These are phyloP conservation scores for Drosophila novamexicana DNA, from an alignment of 1,140 invertebrate genomes.

Conservation along the genomic window DNA sequence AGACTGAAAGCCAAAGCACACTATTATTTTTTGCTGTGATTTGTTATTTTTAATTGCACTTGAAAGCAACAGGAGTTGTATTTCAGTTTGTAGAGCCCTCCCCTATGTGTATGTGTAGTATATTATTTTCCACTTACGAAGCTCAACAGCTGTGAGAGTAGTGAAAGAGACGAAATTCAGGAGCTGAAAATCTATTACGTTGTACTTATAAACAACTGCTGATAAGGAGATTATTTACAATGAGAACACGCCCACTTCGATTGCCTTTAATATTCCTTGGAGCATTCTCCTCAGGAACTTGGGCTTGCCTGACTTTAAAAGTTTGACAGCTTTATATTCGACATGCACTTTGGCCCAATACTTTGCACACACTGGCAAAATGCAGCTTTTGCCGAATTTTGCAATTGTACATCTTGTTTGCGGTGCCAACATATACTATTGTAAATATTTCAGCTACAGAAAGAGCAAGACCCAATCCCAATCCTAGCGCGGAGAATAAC, in stretches of 20 bases:
- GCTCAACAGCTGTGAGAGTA: background rate
- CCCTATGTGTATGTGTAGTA: too few relatives aligned
- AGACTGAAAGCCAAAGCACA: too few relatives aligned
- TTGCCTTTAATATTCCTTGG: background rate
- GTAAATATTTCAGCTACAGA: slow-evolving; percentile 5
- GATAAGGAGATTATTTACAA: slow-evolving; percentile 21
- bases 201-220: slow-evolving; percentile 29
- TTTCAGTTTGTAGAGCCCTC: too few relatives aligned
- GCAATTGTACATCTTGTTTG: slow-evolving; percentile 11
- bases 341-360: slow-evolving; percentile 1
- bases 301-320: background rate
- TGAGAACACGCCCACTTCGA: background rate
- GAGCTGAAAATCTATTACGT: slow-evolving; percentile 10
- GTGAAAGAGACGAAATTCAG: background rate
- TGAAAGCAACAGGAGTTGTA: too few relatives aligned
- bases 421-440: background rate
- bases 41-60: too few relatives aligned
- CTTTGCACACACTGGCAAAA: slow-evolving; percentile 6
- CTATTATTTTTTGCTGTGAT: too few relatives aligned
- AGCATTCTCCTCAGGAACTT: too few relatives aligned
- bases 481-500: background rate
- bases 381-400: slow-evolving; percentile 24
- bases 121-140: too few relatives aligned
- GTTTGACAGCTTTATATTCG: slow-evolving; percentile 16
- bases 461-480: background rate